Evolutionary conservation across 2,888 invertebrate genomes (phyloP).

Genomic region (Hemistola chrysoprasaria): DNA sequence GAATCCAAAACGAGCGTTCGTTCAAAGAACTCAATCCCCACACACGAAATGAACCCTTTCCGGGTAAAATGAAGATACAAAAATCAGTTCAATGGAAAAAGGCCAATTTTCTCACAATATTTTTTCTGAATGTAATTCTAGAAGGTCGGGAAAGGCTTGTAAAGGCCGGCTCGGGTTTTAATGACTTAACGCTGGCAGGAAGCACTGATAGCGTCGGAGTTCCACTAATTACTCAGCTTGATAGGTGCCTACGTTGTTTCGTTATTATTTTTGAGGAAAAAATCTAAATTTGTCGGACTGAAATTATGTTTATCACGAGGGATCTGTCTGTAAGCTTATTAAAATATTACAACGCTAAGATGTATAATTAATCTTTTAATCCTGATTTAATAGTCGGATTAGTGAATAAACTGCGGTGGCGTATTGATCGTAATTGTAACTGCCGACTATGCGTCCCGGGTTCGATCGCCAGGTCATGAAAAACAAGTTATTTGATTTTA

Average conservation of each 20-base stretch:
- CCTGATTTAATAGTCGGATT: not conserved
- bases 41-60: constrained; percentile 16
- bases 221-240: constrained; percentile 19
- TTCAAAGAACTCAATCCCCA: constrained; percentile 13
- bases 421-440: too few species aligned
- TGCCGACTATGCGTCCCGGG: too few species aligned
- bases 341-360: constrained; percentile 1
- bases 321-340: constrained; percentile 11
- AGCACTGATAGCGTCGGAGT: constrained; percentile 13
- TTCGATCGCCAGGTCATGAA: too few species aligned
- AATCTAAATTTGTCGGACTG: constrained; percentile 12
- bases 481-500: too few species aligned
- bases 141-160: constrained; percentile 11
- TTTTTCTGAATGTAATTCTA: constrained; percentile 5
- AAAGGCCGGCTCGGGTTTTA: constrained; percentile 11
- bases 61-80: constrained; percentile 15
- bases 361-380: not conserved
- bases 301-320: constrained; percentile 5
- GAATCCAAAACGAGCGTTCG: constrained; percentile 6
- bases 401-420: too few species aligned
- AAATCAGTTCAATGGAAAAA: constrained; percentile 15
- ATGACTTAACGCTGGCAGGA: constrained; percentile 15
- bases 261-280: constrained; percentile 15
- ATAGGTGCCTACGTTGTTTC: constrained; percentile 6
- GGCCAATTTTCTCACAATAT: constrained; percentile 11